A percentile compares a stretch with the other conserved stretches of the same genome.
These are phyloP conservation scores for Bubo scandiacus DNA, from an alignment of 2,113 vertebrate genomes.

Conservation along the genomic window DNA sequence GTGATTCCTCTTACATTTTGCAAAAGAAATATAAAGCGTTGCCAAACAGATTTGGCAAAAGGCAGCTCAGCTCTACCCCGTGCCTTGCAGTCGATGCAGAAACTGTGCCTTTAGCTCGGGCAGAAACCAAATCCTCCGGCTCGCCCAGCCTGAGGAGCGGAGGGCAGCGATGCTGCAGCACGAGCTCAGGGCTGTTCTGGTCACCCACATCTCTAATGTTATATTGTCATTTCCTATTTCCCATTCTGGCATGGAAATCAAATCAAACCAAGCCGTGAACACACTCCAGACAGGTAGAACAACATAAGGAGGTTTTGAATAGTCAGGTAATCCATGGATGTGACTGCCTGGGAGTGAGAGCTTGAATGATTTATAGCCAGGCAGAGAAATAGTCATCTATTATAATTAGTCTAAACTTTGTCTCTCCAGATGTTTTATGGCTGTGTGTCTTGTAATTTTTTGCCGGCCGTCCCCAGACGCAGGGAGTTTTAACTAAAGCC, in stretches of 20 bases:
- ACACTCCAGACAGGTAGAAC: neutral
- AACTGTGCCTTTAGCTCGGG: rapidly evolving
- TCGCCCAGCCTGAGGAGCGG: neutral
- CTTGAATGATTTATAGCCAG: neutral
- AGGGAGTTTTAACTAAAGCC: neutral
- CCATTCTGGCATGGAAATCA: neutral
- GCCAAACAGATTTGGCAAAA: neutral
- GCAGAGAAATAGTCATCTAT: neutral
- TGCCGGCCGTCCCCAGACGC: neutral
- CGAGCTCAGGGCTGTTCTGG: rapidly evolving
- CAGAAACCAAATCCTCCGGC: neutral
- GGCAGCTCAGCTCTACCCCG: neutral
- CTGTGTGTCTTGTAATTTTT: neutral
- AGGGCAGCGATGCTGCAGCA: rapidly evolving
- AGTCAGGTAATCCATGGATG: neutral
- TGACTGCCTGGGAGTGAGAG: neutral
- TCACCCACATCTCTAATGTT: neutral
- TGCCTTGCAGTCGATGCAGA: neutral
- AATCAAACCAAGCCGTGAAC: neutral
- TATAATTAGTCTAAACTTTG: neutral
- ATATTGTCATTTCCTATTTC: rapidly evolving
- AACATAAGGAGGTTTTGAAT: neutral
- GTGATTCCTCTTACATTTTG: neutral
- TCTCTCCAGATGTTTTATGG: neutral
- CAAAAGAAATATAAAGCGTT: neutral